Percentiles rank a stretch among this genome's conserved stretches.
phyloP scores from a whole-genome alignment of 2,888 invertebrate genomes.

The Zaprionus lineosus region DNA sequence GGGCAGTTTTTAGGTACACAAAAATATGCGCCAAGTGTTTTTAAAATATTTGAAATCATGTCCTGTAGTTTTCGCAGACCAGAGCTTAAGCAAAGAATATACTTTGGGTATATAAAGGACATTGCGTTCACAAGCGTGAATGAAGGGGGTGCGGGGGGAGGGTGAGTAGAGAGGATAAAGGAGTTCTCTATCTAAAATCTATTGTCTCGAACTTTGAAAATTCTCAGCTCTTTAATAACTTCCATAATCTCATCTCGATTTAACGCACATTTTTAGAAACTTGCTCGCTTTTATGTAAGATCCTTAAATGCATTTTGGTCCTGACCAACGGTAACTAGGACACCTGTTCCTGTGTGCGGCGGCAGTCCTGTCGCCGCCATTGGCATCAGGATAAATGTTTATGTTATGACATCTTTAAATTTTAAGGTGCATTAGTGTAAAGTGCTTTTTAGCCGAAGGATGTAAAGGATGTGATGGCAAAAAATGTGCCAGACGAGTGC shows the following conservation, averaged over 20 bases:
- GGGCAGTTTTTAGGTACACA: constrained; percentile 29
- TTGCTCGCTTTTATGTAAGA: not conserved
- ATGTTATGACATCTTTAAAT: constrained; percentile 79
- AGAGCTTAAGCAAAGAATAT: no score
- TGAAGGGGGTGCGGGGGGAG: no score
- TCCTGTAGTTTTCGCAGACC: no score
- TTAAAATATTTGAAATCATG: no score
- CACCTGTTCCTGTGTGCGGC: constrained; percentile 15
- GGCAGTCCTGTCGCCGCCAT: constrained; percentile 10
- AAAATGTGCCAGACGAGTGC: constrained; percentile 62
- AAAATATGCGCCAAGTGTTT: constrained; percentile 28
- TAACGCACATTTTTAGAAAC: no score
- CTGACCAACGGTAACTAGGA: constrained; percentile 25
- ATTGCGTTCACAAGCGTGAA: no score
- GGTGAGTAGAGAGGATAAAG: no score
- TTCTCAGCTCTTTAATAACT: no score
- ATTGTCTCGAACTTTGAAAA: no score
- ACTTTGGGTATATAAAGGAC: no score
- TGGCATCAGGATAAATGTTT: constrained; percentile 69
- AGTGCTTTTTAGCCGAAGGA: constrained; percentile 72
- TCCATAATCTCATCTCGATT: no score
- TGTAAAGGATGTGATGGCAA: constrained; percentile 52
- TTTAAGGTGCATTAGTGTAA: constrained; percentile 78
- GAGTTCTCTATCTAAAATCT: no score
- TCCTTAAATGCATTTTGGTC: constrained; percentile 6